Base-by-base conservation (phyloP, 2,113 vertebrate genomes). In the Notothenia rossii region DNA sequence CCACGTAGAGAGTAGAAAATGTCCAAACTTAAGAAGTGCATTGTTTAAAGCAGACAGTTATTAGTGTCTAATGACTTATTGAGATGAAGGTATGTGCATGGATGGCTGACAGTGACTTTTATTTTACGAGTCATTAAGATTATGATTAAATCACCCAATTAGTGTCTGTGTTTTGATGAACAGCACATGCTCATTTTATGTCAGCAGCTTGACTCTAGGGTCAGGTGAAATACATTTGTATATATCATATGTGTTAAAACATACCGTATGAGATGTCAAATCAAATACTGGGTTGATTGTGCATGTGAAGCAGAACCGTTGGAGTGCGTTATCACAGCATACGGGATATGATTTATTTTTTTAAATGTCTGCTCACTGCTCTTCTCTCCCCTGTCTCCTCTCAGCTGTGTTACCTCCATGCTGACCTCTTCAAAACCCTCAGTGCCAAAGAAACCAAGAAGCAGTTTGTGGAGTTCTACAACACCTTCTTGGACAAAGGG, bases 391-490 rank as follows among this genome's bases (percentile, higher is more conserved):
- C 11, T 56, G 17, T 65, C 22, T n/a, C 55, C 62, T 74, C 56
- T 36, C 83, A 98, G 97, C 95, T 98, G 69, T 97, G 96, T 88
- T 97, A 95, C 90, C 94, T 98, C 55, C 96, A 98, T 3, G 96
- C 95, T 3, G 96, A 97, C 46, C 92, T 97, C 85, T 87, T 97
- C 62, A 93, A 50, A 74, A 93, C 71, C 11, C 91, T 96, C 87
- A 96, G 83, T 66, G 46, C 96, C 91, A 98, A 97, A 92, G 97
- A 98, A 86, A 94, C 93, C 79, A 97, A 95, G 93, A 97, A 97
- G 82, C 94, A 95, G 61, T 97, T 97, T 93, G 84, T 93, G 55
- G 97, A 98, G 61, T 97, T 97, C 89, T 95, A 92, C 91, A 96
- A 96, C 90, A 96, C 73, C 61, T 98, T 97, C 87, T 79, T 97